These are phyloP conservation scores for Paralichthys olivaceus DNA, from an alignment of 2,113 vertebrate species.

Conservation along the genomic window DNA sequence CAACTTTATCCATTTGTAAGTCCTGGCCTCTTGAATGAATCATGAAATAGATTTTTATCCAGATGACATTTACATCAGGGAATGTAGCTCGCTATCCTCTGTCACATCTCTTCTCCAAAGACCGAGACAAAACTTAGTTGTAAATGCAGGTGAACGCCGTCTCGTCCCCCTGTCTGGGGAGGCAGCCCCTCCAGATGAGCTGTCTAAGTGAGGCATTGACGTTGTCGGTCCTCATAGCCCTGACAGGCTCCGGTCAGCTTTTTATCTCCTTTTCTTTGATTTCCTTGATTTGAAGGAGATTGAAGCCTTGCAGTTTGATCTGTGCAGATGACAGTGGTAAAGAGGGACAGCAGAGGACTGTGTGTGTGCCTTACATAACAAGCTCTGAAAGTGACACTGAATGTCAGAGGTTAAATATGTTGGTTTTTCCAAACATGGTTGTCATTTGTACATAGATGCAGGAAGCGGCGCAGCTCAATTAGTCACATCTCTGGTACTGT, in stretches of 20 bases:
- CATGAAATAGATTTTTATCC: constrained; percentile 70
- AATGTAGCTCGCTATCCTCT: constrained; percentile 41
- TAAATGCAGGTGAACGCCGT: constrained; percentile 74
- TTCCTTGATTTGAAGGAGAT: constrained; percentile 72
- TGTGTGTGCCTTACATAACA: constrained; percentile 18
- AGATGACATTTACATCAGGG: constrained; percentile 73
- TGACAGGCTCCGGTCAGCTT: constrained; percentile 66
- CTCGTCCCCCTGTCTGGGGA: constrained; percentile 71
- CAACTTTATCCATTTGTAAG: constrained; percentile 56
- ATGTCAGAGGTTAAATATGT: constrained; percentile 57
- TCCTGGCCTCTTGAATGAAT: constrained; percentile 62
- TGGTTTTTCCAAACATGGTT: constrained; percentile 27
- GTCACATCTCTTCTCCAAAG: constrained; percentile 44
- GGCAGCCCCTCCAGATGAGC: constrained; percentile 62
- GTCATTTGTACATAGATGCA: constrained; percentile 48
- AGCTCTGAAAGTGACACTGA: constrained; percentile 42
- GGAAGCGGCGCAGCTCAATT: constrained; percentile 43
- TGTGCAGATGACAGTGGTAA: constrained; percentile 54
- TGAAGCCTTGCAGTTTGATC: constrained; percentile 72
- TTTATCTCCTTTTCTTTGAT: constrained; percentile 64
- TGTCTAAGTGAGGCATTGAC: constrained; percentile 77
- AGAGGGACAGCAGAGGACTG: constrained; percentile 60
- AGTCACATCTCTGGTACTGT: constrained; percentile 29
- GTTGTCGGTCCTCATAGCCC: constrained; percentile 60
- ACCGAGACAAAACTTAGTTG: constrained; percentile 58